phyloP scores from a whole-genome alignment of 2,888 invertebrate genomes.

The Nebria brevicollis region DNA sequence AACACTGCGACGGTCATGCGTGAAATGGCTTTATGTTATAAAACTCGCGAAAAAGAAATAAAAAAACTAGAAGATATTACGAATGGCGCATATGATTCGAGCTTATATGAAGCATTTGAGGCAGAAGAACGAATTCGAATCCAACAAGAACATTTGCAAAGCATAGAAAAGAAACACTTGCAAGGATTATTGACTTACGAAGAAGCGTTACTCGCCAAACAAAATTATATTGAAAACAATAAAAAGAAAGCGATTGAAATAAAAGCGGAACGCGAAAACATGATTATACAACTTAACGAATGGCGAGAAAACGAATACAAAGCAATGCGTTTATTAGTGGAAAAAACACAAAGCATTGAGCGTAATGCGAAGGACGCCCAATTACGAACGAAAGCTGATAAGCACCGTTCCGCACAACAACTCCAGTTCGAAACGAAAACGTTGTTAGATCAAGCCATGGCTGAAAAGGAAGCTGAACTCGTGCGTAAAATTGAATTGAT shows the following conservation, averaged over 20 bases:
- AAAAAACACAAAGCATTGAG: constrained; percentile 64
- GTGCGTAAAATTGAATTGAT: constrained; percentile 60
- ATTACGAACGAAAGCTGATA: constrained; percentile 66
- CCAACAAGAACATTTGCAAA: constrained; percentile 65
- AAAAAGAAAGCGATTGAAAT: constrained; percentile 66
- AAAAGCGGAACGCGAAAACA: constrained; percentile 64
- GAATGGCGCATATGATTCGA: constrained; percentile 62
- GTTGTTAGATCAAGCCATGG: constrained; percentile 54
- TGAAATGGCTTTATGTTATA: constrained; percentile 65
- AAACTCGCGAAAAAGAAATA: constrained; percentile 65
- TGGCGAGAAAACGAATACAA: constrained; percentile 66
- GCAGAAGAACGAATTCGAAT: constrained; percentile 63
- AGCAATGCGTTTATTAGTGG: constrained; percentile 64
- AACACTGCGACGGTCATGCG: constrained; percentile 66
- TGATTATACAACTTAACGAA: constrained; percentile 65
- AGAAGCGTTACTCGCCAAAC: constrained; percentile 69
- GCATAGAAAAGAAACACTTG: constrained; percentile 70
- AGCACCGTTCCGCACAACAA: constrained; percentile 63
- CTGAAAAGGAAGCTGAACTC: constrained; percentile 59
- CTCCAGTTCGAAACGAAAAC: constrained; percentile 66
- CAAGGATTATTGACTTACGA: constrained; percentile 69
- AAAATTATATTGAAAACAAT: constrained; percentile 64
- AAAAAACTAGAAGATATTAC: constrained; percentile 66
- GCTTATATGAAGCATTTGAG: constrained; percentile 63
- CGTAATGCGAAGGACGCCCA: constrained; percentile 66